Conservation (phyloP, 1,140 invertebrate species). For the Pseudomyrmex sp. region DNA sequence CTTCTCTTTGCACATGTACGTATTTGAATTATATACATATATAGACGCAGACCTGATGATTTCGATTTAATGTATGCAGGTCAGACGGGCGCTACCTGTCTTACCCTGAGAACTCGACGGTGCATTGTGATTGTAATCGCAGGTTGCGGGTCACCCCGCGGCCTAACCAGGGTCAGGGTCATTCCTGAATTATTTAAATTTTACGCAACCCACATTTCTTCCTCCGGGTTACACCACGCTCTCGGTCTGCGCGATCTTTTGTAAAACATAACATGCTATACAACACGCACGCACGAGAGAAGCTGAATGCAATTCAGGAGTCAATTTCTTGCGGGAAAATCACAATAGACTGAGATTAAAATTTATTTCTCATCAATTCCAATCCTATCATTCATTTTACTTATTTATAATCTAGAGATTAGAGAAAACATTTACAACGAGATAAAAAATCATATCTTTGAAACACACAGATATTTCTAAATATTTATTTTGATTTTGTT, state of each 20-base stretch:
- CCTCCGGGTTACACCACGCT: constrained; percentile 13
- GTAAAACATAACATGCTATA: background rate
- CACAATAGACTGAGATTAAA: background rate
- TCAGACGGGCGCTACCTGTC: constrained; percentile 75
- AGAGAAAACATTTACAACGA: no score
- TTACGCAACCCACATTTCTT: constrained; percentile 69
- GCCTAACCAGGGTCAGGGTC: constrained; percentile 76
- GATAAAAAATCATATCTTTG: no score
- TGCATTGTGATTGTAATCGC: constrained; percentile 79
- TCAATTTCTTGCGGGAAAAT: background rate
- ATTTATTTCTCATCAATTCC: background rate
- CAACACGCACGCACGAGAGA: background rate
- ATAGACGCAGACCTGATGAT: constrained; percentile 45
- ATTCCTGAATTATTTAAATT: constrained; percentile 79
- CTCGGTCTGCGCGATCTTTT: constrained; percentile 24
- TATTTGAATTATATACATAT: constrained; percentile 60
- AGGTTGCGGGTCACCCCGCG: constrained; percentile 72
- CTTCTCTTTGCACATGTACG: background rate
- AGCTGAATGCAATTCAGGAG: background rate
- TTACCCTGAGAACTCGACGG: constrained; percentile 76
- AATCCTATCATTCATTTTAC: no score
- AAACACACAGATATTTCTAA: no score
- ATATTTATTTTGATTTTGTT: no score
- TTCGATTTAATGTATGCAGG: constrained; percentile 72
- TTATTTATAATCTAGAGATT: no score